Base-by-base conservation (phyloP, 2,888 invertebrate genomes). In the Operophtera brumata region DNA sequence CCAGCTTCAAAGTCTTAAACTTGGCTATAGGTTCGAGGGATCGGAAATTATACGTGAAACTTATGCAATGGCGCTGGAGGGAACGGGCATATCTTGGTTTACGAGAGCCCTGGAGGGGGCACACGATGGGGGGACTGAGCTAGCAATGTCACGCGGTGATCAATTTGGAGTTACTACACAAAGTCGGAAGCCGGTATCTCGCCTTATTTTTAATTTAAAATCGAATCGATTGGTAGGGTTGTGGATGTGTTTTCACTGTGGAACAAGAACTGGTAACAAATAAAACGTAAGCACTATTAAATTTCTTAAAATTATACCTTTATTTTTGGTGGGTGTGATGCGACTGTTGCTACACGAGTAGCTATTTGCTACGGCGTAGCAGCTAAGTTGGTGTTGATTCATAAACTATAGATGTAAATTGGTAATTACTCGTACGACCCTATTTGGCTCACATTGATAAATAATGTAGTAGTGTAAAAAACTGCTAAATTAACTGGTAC, bases 111-210 rank as follows among this genome's bases (percentile, higher is more conserved):
- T 14, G 50, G 46, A 49, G 59, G 58, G 37, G 50, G 37, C 42
- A 51, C 56, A 57, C 34, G 44, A 54, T 56, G 51, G 46, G 47
- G 43, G 32, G 34, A 11, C 54, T 70, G 67, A 75, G 71, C 72
- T 67, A 49, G 66, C 66, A 59, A 65, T 72, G 77, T 72, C 78
- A 72, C 75, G 70, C 70, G 72, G 71, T 74, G 73, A 80, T 79
- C 78, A 75, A 77, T 79, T 80, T 70, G 65, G 73, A 79, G 75
- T 81, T 77, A 77, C 76, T 73, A 73, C 70, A 69, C 65, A 69
- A 54, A 67, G 70, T 67, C 67, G 68, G 69, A 58, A 62, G 66
- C 40, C 59, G 48, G 41, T 63, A 59, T 57, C 64, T 71, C 62
- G 65, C 58, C 63, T 37, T 58, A 61, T 48, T 67, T 67, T 67